These are phyloP conservation scores for Schizaphis graminum DNA, from an alignment of 2,888 invertebrate species.

Conservation along the genomic window DNA sequence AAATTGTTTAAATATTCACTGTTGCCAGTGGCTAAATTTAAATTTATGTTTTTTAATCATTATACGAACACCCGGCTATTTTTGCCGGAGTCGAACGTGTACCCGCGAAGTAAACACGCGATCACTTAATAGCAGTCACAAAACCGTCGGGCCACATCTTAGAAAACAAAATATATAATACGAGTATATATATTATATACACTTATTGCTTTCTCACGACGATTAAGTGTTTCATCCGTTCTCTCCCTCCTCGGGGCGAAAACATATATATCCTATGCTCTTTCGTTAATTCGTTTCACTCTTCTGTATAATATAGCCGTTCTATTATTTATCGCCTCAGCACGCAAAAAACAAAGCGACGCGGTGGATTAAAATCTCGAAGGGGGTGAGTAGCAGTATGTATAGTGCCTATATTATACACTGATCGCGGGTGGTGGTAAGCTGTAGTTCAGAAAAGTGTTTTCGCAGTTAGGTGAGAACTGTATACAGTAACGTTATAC, in stretches of 20 bases:
- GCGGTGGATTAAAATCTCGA: conserved; percentile 31
- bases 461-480: not conserved
- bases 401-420: not conserved
- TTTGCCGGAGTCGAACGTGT: not conserved
- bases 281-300: conserved; percentile 6
- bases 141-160: conserved; percentile 29
- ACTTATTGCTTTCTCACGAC: conserved; percentile 7
- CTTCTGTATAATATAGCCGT: not conserved
- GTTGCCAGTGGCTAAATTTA: not conserved
- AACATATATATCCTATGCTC: conserved; percentile 33
- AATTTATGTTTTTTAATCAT: not conserved
- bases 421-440: not conserved
- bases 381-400: not conserved
- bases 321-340: not conserved
- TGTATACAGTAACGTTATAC: not conserved
- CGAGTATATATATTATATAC: not conserved
- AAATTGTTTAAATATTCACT: not conserved
- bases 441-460: conserved; percentile 28
- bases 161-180: conserved; percentile 24
- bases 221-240: conserved; percentile 21
- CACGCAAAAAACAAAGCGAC: conserved; percentile 32
- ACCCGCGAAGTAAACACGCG: not conserved
- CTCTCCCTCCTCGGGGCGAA: not conserved
- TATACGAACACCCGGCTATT: not conserved
- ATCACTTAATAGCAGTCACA: conserved; percentile 8